Base-by-base conservation (phyloP, 1,140 invertebrate species). In the Lordiphosa clarofinis region DNA sequence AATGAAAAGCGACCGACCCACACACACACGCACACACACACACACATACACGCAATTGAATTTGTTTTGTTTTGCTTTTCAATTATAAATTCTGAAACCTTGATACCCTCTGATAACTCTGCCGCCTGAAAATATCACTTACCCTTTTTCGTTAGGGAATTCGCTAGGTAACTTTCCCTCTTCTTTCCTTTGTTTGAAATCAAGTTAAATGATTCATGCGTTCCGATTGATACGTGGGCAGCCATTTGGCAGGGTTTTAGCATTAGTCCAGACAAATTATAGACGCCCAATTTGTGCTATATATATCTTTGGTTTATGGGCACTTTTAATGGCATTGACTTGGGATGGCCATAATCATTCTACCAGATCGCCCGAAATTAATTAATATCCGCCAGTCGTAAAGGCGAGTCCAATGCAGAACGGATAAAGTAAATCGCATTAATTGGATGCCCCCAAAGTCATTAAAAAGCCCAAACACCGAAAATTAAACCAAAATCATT, bases 151-250 rank as follows among this genome's bases (percentile, higher is more conserved):
- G 21, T 4, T 21, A 21, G 21, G 3, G 15, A 15, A 15, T 15
- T 15, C 15, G 15, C 21, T 21, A 21, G 21, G 4, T 21, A 21
- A 21, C 21, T 21, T 21, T 21, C 15, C 15, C 15, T 24, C 21
- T 24, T 4, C 21, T 5, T 24, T 24, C 21, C 5, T 24, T 24
- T 24, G 21, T 24, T 4, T 24, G 21, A 24, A 24, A 24, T 24
- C 2, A 2, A 24, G 21, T 81, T 74, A 63, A 81, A 81, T 79
- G 74, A 79, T 81, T 79, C 74, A 79, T 79, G 55, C 52, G 54
- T 48, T 57, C 48, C 12, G 19, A 49, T 33, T 9, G 39, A 5
- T 24, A 24, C 21, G 21, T 24, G 21, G 21, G 21, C 21, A 24
- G 21, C 5, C 21, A 24, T 24, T 24, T 24, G 4, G 21, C 21